Base-by-base conservation (phyloP, 2,888 invertebrate genomes). In the Electrophaes corylata region DNA sequence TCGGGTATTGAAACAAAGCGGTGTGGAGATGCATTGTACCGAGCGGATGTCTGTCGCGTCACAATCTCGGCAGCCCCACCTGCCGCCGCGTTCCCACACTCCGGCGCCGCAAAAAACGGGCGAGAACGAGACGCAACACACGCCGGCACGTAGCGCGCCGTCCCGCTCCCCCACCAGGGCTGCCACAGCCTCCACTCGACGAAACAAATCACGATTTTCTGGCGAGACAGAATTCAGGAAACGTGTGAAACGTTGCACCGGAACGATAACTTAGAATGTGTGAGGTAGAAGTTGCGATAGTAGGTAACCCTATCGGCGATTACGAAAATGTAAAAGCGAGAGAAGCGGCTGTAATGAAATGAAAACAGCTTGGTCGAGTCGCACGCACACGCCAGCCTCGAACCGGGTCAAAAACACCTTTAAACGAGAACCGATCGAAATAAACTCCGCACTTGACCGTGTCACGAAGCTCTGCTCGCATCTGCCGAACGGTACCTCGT, bases 41-140 rank as follows among this genome's bases (percentile, higher is more conserved):
- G 88, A 80, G 88, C 91, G 91, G 91, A 91, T 91, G 91, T 91
- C 91, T 51, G 59, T 54, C 65, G 88, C 88, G 84, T 83, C 88
- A 88, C 91, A 91, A 91, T 91, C 91, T 90, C 91, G 76, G 89
- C 88, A 82, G 86, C 84, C 88, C 90, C 91, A 91, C 91, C 91
- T 91, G 91, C 91, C 88, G 85, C 81, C 72, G 80, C 82, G 91
- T 91, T 91, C 91, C 91, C 91, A 91, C 91, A 91, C 91, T 91
- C 91, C 86, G 84, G 87, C 90, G 90, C 89, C 88, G 91, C 89
- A 91, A 91, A 91, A 91, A 91, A 91, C 88, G 75, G 75, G 84
- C 70, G 74, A 74, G 88, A 88, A 72, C 75, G 84, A 82, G 89
- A 88, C 78, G 65, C 59, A 60, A 66, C 65, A 65, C 63, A 65